phyloP scores from a whole-genome alignment of 2,113 vertebrate genomes.

The Forbesichthys papilliferus region DNA sequence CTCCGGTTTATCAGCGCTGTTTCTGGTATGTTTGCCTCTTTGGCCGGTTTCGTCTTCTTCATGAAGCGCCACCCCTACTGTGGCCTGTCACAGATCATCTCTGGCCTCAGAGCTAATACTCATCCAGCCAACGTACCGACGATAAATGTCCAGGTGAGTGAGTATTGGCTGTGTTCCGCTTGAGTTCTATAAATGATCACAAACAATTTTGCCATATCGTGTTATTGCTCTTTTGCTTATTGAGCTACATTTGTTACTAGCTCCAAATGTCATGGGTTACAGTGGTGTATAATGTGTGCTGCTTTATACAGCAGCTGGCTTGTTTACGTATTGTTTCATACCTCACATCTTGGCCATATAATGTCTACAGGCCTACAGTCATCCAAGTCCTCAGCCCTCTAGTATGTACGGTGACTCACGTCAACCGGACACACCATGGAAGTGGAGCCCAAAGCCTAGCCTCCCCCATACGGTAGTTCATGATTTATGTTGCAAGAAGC shows the following conservation, averaged over 20 bases:
- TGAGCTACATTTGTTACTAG: neutral
- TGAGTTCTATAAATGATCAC: neutral
- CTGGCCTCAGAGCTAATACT: slow-evolving; percentile 42
- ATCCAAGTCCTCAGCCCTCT: slow-evolving; percentile 33
- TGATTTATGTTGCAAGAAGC: too few relatives aligned
- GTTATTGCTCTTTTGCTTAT: neutral
- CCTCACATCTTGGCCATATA: neutral
- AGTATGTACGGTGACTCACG: slow-evolving; percentile 38
- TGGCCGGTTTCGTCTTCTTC: slow-evolving; percentile 69
- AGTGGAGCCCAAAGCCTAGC: slow-evolving; percentile 60
- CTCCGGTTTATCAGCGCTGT: slow-evolving; percentile 66
- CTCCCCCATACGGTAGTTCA: slow-evolving; percentile 54
- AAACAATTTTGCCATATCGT: neutral
- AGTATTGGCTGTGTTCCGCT: too few relatives aligned
- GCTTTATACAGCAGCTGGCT: neutral
- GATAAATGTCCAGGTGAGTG: slow-evolving; percentile 66
- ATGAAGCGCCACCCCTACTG: slow-evolving; percentile 66
- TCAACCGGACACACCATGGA: slow-evolving; percentile 55
- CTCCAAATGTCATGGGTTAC: neutral
- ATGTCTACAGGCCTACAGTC: slow-evolving; percentile 57
- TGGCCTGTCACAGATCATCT: slow-evolving; percentile 54
- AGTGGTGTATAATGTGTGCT: too few relatives aligned
- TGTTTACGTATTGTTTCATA: neutral
- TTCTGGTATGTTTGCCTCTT: slow-evolving; percentile 66
- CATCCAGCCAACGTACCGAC: slow-evolving; percentile 43